Conservation (phyloP, 2,113 vertebrate species). For the Cryptoleucopteryx plumbea region DNA sequence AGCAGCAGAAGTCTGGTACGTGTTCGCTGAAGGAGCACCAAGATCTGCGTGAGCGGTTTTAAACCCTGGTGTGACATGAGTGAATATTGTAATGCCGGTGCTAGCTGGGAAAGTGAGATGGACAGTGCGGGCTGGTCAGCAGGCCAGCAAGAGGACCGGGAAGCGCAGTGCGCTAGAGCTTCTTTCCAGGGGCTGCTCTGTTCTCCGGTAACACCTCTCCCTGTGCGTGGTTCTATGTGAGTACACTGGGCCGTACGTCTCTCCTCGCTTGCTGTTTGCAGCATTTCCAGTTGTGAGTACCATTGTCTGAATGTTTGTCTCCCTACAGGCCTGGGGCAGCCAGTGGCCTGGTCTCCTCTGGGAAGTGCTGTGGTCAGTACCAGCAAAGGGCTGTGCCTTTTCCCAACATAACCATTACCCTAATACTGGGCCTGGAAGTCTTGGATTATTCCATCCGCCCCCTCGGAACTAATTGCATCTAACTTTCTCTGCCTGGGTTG, state of each 20-base stretch:
- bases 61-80: not conserved
- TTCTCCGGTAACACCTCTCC: not conserved
- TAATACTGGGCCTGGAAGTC: slow-evolving; percentile 34
- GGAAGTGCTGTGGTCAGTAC: slow-evolving; percentile 65
- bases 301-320: slow-evolving; percentile 57
- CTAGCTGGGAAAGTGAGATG: fast-evolving
- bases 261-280: not conserved
- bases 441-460: not conserved
- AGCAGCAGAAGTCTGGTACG: not conserved
- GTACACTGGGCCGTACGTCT: not conserved
- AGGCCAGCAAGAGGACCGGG: not conserved
- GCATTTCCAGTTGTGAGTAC: not conserved
- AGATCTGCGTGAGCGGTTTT: not conserved
- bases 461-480: slow-evolving; percentile 48
- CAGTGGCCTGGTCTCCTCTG: slow-evolving; percentile 64
- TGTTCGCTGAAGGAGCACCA: fast-evolving
- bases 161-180: not conserved
- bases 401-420: slow-evolving; percentile 23
- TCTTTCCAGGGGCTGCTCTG: not conserved
- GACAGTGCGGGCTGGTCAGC: fast-evolving
- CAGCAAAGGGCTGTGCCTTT: slow-evolving; percentile 29
- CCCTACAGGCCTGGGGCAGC: slow-evolving; percentile 57
- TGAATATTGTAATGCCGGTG: fast-evolving
- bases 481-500: slow-evolving; percentile 6
- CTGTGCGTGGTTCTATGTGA: not conserved